Evolutionary conservation across 64 coral and sea anemone genomes (phyloP), one percentile per base, ranked within the genome.

Genomic region (Pocillopora verrucosa): DNA sequence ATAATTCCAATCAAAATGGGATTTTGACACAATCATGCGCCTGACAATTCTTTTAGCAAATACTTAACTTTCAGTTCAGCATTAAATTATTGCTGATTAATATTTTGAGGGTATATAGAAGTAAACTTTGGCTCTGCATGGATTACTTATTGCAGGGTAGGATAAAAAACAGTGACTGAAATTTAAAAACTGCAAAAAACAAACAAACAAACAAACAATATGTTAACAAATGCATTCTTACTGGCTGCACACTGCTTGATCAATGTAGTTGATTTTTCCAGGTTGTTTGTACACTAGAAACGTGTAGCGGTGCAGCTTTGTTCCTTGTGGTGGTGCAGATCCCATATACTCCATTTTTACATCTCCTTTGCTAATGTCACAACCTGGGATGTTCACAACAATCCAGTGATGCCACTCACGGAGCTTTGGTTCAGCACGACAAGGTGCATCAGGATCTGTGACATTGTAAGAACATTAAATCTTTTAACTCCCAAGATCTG

Each of bases 351-450:
- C 67, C 51, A 89, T 56, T 36, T 88, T 82, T 45, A 56, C 72
- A 51, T 88, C 87, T 36, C 91, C 91, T 41, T 93, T 83, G 41
- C 70, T 89, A 15, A 93, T 68, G 63, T 89, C 86, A 83, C 91
- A 93, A 17, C 91, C 91, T 64, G 91, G 91, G 37, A 93, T 83
- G 72, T 93, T 93, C 51, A 93, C 72, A 56, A 93, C 91, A 83
- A 93, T 77, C 91, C 91, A 93, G 86, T 93, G 91, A 38, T 93
- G 91, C 86, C 91, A 93, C 41, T 93, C 91, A 13, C 86, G 86
- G 60, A 89, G 89, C 41, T 82, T 75, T 19, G 86, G 91, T 13
- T 89, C 11, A 2, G 41, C 5, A 58, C 91, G 91, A 65, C 91
- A 89, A 7, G 91, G 91, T 61, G 91, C 91, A 83, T 93, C 91